These are phyloP conservation scores for Mohoua ochrocephala DNA, from an alignment of 2,113 vertebrate species.

Conservation along the genomic window DNA sequence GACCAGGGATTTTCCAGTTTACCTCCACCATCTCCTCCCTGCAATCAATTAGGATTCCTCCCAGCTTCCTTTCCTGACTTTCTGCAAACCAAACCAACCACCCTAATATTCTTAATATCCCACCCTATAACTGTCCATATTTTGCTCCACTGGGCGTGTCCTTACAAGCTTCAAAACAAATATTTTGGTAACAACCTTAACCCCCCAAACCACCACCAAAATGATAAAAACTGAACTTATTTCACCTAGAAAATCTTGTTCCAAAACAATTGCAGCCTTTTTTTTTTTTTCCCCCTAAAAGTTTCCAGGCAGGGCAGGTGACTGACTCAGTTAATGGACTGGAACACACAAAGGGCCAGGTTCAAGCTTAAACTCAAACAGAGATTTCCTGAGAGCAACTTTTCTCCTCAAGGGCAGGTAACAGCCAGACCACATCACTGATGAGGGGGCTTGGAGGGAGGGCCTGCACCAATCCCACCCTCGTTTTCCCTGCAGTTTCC, in stretches of 20 bases:
- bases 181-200: neutral
- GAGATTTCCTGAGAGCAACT: neutral
- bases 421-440: neutral
- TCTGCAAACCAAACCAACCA: neutral
- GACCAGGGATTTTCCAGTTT: neutral
- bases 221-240: neutral
- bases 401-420: neutral
- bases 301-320: neutral
- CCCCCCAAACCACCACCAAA: neutral
- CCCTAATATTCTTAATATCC: neutral
- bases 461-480: neutral
- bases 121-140: neutral
- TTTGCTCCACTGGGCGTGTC: neutral
- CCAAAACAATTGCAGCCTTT: neutral
- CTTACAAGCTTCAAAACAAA: neutral
- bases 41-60: neutral
- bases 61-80: neutral
- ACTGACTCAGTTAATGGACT: neutral
- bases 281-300: rapidly evolving
- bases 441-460: neutral
- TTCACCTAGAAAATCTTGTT: neutral
- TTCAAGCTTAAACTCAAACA: neutral
- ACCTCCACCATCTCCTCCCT: neutral
- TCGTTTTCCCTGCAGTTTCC: neutral
- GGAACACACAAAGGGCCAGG: neutral